Percentiles rank a stretch among this genome's conserved stretches.
Conservation (phyloP, 2,888 invertebrate genomes). For the Lasioglossum villosulum region DNA sequence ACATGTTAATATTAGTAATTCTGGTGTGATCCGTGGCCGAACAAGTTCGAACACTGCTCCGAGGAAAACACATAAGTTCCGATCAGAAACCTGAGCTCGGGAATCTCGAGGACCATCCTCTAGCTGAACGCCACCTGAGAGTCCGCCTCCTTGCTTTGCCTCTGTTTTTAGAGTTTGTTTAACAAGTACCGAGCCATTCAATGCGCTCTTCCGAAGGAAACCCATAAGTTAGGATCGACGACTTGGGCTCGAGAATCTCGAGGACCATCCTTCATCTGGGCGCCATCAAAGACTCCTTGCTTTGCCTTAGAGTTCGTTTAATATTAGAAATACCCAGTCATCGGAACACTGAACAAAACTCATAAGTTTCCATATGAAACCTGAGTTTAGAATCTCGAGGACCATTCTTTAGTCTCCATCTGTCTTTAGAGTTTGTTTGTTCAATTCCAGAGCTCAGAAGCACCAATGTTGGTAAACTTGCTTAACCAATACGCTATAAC, state of each 20-base stretch:
- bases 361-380: not conserved
- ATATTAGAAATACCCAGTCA: too few relatives aligned
- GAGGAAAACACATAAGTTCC: not conserved
- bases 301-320: not conserved
- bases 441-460: not conserved
- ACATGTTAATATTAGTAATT: conserved; percentile 79
- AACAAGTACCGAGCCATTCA: not conserved
- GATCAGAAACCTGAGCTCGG: not conserved
- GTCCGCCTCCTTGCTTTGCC: not conserved
- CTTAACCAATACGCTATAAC: not conserved
- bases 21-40: conserved; percentile 77
- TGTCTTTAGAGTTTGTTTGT: not conserved
- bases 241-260: not conserved
- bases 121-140: not conserved
- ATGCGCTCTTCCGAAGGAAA: not conserved
- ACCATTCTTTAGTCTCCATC: too few relatives aligned
- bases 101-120: not conserved
- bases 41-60: not conserved
- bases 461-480: not conserved
- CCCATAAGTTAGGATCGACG: not conserved
- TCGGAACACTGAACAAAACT: too few relatives aligned
- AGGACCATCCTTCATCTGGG: not conserved
- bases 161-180: not conserved
- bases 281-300: not conserved
- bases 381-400: not conserved